A percentile compares a stretch with the other conserved stretches of the same genome.
These are phyloP conservation scores for Platichthys stellatus DNA, from an alignment of 2,113 vertebrate species.

Conservation along the genomic window DNA sequence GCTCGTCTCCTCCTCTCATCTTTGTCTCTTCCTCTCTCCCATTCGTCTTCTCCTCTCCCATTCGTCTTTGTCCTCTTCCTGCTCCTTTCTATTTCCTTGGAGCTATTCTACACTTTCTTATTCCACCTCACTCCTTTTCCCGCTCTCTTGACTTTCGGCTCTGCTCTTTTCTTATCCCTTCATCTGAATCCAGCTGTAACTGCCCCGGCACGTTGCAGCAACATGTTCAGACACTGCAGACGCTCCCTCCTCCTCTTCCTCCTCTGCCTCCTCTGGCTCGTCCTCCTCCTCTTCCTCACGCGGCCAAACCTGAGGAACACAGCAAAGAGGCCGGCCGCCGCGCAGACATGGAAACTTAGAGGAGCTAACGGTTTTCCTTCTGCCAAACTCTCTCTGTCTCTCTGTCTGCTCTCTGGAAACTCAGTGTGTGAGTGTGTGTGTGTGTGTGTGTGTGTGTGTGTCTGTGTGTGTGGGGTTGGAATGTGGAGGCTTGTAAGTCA, in stretches of 20 bases:
- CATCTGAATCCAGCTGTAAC: no score
- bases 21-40: no score
- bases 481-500: conserved; percentile 80
- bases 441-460: conserved; percentile 35
- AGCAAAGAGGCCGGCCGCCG: conserved; percentile 7
- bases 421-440: background rate
- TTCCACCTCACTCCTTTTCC: background rate
- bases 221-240: no score
- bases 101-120: background rate
- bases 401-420: no score
- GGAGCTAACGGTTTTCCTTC: conserved; percentile 36
- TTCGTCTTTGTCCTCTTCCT: no score
- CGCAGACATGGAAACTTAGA: conserved; percentile 54
- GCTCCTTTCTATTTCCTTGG: no score
- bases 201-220: no score
- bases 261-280: background rate
- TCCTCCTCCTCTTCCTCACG: background rate
- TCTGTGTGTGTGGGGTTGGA: conserved; percentile 45
- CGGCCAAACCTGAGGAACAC: conserved; percentile 38
- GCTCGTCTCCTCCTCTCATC: no score
- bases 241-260: background rate
- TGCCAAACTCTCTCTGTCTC: conserved; percentile 16
- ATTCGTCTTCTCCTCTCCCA: no score
- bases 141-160: background rate
- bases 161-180: no score